These are phyloP conservation scores for Platypus cylindrus DNA, from an alignment of 2,888 invertebrate genomes.

Conservation along the genomic window DNA sequence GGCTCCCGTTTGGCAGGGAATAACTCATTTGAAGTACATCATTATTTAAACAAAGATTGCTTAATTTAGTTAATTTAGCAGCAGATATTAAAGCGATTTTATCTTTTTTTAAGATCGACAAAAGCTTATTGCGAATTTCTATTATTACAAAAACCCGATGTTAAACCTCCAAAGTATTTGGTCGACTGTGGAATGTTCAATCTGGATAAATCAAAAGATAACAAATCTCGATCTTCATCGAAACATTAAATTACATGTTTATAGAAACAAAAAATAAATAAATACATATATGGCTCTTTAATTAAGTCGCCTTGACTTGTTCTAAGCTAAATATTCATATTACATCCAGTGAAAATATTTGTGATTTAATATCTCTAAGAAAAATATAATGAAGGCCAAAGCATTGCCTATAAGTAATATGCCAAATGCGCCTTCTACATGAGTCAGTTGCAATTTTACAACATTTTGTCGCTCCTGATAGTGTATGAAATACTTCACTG, in stretches of 20 bases:
- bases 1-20: constrained; percentile 50
- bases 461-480: constrained; percentile 16
- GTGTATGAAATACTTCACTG: constrained; percentile 33
- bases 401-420: constrained; percentile 24
- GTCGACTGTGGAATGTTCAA: constrained; percentile 41
- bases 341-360: constrained; percentile 5
- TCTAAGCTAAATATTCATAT: too few species aligned
- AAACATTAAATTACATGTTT: too few species aligned
- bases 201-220: too few species aligned
- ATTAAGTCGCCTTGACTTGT: too few species aligned
- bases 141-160: constrained; percentile 38
- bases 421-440: constrained; percentile 30
- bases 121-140: constrained; percentile 41
- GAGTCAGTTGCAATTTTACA: constrained; percentile 25
- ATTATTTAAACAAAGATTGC: background rate
- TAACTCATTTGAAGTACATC: constrained; percentile 39
- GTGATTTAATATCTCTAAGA: constrained; percentile 18
- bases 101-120: constrained; percentile 35
- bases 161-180: constrained; percentile 42
- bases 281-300: too few species aligned
- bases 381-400: constrained; percentile 20
- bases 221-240: too few species aligned
- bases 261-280: background rate
- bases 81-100: background rate
- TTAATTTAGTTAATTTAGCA: background rate